Percentiles rank a stretch among this genome's conserved stretches.
Evolutionary conservation across 2,888 invertebrate genomes (phyloP).

Genomic region (Mantis religiosa): DNA sequence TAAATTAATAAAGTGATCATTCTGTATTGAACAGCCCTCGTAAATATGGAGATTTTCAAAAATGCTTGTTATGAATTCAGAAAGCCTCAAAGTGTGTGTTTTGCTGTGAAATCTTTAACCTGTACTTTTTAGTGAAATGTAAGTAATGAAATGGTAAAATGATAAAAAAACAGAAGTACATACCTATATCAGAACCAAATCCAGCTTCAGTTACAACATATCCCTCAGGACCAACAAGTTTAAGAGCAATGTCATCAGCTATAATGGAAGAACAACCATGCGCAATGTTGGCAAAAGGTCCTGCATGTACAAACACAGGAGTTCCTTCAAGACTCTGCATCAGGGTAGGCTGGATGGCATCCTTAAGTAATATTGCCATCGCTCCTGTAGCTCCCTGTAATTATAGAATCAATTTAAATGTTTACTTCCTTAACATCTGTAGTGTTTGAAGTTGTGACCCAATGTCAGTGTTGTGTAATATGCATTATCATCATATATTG

Average conservation of each 20-base stretch:
- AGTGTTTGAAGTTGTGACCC: too few relatives aligned
- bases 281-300: slow-evolving; percentile 98
- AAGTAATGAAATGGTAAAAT: too few relatives aligned
- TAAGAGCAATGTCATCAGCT: slow-evolving; percentile 89
- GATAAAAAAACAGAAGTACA: not conserved
- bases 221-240: slow-evolving; percentile 86
- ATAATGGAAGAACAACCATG: slow-evolving; percentile 96
- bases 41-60: too few relatives aligned
- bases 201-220: slow-evolving; percentile 97
- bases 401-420: not conserved
- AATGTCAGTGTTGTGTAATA: too few relatives aligned
- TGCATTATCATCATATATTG: too few relatives aligned
- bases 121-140: too few relatives aligned
- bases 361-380: slow-evolving; percentile 84
- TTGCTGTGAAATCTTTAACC: too few relatives aligned
- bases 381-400: slow-evolving; percentile 88
- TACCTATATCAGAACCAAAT: slow-evolving; percentile 96
- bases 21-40: too few relatives aligned
- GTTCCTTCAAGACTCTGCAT: slow-evolving; percentile 97
- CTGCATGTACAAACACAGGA: slow-evolving; percentile 94
- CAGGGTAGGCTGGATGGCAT: slow-evolving; percentile 90
- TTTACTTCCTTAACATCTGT: too few relatives aligned
- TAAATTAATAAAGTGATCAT: too few relatives aligned
- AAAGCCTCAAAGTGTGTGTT: too few relatives aligned
- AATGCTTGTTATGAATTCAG: too few relatives aligned